Percentiles rank a stretch among this genome's conserved stretches.
These are phyloP conservation scores for Vanacampus margaritifer DNA, from an alignment of 2,113 vertebrate species.

Conservation along the genomic window DNA sequence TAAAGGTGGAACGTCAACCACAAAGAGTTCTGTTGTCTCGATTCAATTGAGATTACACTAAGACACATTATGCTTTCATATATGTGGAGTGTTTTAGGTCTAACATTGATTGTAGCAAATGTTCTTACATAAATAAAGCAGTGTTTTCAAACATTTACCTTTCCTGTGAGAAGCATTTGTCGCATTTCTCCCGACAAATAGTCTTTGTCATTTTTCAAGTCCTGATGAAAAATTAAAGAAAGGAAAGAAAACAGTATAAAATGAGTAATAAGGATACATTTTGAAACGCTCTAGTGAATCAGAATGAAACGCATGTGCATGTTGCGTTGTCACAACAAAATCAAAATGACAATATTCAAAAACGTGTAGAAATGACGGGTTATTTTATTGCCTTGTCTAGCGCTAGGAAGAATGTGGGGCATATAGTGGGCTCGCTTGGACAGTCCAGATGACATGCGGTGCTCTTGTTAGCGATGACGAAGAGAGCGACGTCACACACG, in stretches of 20 bases:
- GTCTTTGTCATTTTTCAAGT: conserved; percentile 92
- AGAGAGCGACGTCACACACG: conserved; percentile 95
- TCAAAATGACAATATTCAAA: not conserved
- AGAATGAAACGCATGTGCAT: not conserved
- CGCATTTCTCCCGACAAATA: conserved; percentile 89
- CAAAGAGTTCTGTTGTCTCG: too few relatives aligned
- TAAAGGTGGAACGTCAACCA: too few relatives aligned
- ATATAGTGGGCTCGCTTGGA: conserved; percentile 92
- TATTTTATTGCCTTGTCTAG: conserved; percentile 86
- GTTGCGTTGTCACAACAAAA: not conserved
- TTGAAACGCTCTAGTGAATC: not conserved
- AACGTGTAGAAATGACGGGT: conserved; percentile 5
- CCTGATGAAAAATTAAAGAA: conserved; percentile 64
- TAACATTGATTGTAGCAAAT: not conserved
- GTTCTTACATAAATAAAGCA: not conserved
- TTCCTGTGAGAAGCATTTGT: conserved; percentile 90
- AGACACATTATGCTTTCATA: not conserved
- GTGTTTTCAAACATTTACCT: conserved; percentile 70
- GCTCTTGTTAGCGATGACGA: conserved; percentile 97
- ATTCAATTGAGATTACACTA: not conserved
- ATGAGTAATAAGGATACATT: not conserved
- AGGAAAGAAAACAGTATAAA: not conserved
- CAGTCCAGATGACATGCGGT: conserved; percentile 93
- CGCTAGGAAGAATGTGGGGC: conserved; percentile 90
- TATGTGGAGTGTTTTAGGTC: not conserved